Percentiles rank a stretch among this genome's conserved stretches.
Conservation (phyloP, 2,113 vertebrate genomes). For the Phasianus colchicus region DNA sequence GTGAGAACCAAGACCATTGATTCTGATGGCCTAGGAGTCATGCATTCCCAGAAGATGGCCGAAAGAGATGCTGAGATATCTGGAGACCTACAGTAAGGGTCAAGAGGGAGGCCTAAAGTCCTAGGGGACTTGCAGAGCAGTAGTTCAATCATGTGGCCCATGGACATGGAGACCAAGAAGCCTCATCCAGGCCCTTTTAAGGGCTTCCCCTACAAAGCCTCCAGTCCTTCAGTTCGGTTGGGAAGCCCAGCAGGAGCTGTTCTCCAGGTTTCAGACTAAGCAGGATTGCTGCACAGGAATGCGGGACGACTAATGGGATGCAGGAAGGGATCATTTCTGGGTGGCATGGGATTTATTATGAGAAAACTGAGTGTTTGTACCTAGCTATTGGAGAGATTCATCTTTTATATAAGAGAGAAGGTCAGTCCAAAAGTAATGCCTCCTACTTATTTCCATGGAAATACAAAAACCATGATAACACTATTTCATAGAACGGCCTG, state of each 20-base stretch:
- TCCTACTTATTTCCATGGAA: too few species aligned
- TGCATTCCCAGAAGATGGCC: too few species aligned
- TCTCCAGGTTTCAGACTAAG: background rate
- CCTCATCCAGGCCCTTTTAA: background rate
- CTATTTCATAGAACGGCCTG: too few species aligned
- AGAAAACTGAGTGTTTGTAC: background rate
- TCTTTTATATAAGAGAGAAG: too few species aligned
- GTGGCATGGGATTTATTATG: background rate
- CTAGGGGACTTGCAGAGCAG: too few species aligned
- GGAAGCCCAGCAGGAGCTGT: background rate
- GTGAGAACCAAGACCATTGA: background rate
- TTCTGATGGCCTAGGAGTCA: background rate
- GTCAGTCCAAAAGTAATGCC: too few species aligned
- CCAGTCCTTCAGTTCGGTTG: background rate
- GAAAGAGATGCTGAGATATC: too few species aligned
- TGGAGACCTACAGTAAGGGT: too few species aligned
- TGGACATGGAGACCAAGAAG: too few species aligned
- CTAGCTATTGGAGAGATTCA: background rate
- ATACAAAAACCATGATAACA: too few species aligned
- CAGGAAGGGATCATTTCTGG: background rate
- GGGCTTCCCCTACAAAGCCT: background rate
- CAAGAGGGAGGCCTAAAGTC: background rate
- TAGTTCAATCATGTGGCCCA: too few species aligned
- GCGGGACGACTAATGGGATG: background rate
- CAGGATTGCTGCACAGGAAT: accelerated